Evolutionary conservation across 2,797 vertebrate species (phyloP).

Genomic region (Takifugu ocellatus): DNA sequence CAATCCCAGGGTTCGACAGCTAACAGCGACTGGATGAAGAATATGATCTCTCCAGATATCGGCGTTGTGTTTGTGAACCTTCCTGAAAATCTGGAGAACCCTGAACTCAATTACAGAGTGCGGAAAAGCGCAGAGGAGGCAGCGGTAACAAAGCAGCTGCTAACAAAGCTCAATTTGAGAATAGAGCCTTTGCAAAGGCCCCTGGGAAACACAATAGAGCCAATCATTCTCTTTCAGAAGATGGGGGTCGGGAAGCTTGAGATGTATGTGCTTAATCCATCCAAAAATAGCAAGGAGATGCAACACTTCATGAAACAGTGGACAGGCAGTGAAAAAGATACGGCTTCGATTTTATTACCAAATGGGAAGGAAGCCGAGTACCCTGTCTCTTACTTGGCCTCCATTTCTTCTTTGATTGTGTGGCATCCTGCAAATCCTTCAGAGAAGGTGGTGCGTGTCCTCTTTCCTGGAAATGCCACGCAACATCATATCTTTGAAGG

Average conservation of each 20-base stretch:
- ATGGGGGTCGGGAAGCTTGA: constrained; percentile 98
- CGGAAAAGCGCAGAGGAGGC: constrained; percentile 89
- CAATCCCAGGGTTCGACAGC: constrained; percentile 93
- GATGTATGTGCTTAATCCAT: constrained; percentile 96
- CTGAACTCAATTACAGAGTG: constrained; percentile 82
- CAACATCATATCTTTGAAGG: constrained; percentile 93
- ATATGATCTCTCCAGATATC: constrained; percentile 95
- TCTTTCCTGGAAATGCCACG: constrained; percentile 95
- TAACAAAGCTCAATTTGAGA: constrained; percentile 89
- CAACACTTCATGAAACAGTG: constrained; percentile 96
- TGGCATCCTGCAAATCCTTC: constrained; percentile 95
- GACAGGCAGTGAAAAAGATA: constrained; percentile 89
- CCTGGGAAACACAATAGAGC: constrained; percentile 84
- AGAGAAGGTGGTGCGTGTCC: constrained; percentile 93
- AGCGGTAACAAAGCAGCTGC: constrained; percentile 85
- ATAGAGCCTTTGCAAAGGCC: constrained; percentile 88
- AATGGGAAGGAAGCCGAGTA: constrained; percentile 91
- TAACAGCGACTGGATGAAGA: constrained; percentile 97
- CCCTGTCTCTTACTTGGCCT: constrained; percentile 88
- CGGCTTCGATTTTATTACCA: constrained; percentile 82
- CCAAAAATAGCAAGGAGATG: constrained; percentile 92
- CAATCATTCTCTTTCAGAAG: constrained; percentile 95
- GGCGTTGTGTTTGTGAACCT: constrained; percentile 94
- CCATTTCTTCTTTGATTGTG: constrained; percentile 92
- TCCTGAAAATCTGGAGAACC: constrained; percentile 86